These are phyloP conservation scores for Meloidogyne hapla DNA, from an alignment of 1,140 invertebrate species.

Conservation along the genomic window DNA sequence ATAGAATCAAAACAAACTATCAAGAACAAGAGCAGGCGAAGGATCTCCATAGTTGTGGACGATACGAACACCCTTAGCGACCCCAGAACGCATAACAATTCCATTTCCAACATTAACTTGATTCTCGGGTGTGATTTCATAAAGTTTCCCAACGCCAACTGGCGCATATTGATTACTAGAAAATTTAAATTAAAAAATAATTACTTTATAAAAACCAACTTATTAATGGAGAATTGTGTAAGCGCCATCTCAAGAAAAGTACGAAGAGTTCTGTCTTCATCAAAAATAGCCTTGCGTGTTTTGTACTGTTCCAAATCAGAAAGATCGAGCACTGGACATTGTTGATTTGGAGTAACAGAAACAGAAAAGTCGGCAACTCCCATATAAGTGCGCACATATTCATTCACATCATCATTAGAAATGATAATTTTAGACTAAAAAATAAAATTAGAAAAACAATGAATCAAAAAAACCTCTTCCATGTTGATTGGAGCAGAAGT, in stretches of 20 bases:
- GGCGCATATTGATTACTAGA: slow-evolving; percentile 32
- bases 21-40: slow-evolving; percentile 37
- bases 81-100: slow-evolving; percentile 36
- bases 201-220: slow-evolving; percentile 15
- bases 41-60: slow-evolving; percentile 40
- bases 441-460: neutral
- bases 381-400: slow-evolving; percentile 28
- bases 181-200: slow-evolving; percentile 24
- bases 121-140: slow-evolving; percentile 34
- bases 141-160: slow-evolving; percentile 41
- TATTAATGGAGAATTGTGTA: slow-evolving; percentile 39
- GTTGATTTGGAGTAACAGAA: slow-evolving; percentile 32
- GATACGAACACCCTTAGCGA: slow-evolving; percentile 38
- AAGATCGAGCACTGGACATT: slow-evolving; percentile 25
- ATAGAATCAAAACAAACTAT: slow-evolving; percentile 14
- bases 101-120: slow-evolving; percentile 28
- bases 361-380: slow-evolving; percentile 20
- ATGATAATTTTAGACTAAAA: slow-evolving; percentile 35
- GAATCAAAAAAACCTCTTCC: neutral
- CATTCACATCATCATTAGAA: slow-evolving; percentile 33
- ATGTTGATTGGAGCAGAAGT: slow-evolving; percentile 34
- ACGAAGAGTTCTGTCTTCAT: slow-evolving; percentile 40
- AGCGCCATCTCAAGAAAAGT: slow-evolving; percentile 39
- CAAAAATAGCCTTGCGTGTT: slow-evolving; percentile 30
- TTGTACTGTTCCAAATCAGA: slow-evolving; percentile 32